A percentile compares a stretch with the other conserved stretches of the same genome.
phyloP scores from a whole-genome alignment of 2,113 vertebrate genomes.

The Rhombomys opimus region DNA sequence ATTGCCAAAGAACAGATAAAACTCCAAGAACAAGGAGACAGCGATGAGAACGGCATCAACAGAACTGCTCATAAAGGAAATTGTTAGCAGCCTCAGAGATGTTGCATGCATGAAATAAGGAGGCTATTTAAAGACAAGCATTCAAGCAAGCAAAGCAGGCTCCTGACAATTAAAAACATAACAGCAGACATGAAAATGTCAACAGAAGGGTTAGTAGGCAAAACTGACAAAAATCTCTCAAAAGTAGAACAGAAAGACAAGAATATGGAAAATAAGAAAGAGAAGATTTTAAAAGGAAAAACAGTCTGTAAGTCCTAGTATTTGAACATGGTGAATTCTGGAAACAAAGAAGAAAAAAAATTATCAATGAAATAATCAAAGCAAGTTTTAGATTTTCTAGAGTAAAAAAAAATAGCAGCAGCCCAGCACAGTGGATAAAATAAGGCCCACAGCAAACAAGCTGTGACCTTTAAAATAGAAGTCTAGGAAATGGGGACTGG shows the following conservation, averaged over 20 bases:
- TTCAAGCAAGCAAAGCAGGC: neutral
- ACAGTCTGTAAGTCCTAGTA: neutral
- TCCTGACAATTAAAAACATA: conserved; percentile 56
- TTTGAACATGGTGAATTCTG: conserved; percentile 27
- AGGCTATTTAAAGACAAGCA: conserved; percentile 36
- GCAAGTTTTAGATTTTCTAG: neutral
- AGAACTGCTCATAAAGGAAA: neutral
- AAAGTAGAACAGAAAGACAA: conserved; percentile 62
- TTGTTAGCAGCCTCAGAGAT: conserved; percentile 4
- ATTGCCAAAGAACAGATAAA: neutral
- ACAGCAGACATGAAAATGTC: conserved; percentile 56
- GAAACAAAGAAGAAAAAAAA: conserved; percentile 14
- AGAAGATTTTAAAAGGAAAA: conserved; percentile 42
- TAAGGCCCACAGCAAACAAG: neutral
- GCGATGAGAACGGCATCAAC: neutral
- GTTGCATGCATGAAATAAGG: conserved; percentile 1
- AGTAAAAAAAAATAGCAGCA: neutral
- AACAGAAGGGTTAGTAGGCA: conserved; percentile 59
- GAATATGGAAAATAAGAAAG: conserved; percentile 27
- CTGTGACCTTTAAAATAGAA: neutral
- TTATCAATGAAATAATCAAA: conserved; percentile 22
- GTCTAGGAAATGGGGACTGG: neutral
- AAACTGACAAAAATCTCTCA: conserved; percentile 61
- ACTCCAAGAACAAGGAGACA: neutral
- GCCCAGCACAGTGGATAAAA: neutral